Percentiles rank a stretch among this genome's conserved stretches.
Evolutionary conservation across 2,888 invertebrate genomes (phyloP).

Genomic region (Cryptus armator): DNA sequence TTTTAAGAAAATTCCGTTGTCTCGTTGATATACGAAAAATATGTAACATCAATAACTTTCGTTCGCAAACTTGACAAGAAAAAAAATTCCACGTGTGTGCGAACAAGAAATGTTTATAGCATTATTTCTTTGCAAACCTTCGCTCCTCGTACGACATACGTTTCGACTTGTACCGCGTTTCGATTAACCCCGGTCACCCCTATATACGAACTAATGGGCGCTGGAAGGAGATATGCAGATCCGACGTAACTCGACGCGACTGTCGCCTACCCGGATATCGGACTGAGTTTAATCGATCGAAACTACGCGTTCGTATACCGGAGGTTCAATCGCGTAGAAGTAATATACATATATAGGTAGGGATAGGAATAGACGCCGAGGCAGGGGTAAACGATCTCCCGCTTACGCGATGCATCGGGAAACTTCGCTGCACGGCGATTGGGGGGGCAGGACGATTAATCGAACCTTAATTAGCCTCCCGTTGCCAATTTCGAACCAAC

Average conservation of each 20-base stretch:
- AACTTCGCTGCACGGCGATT: background rate
- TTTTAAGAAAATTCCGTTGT: too few relatives aligned
- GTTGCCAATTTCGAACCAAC: constrained; percentile 35
- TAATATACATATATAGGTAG: constrained; percentile 26
- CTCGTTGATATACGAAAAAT: too few relatives aligned
- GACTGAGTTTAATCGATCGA: constrained; percentile 50
- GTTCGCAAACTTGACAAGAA: too few relatives aligned
- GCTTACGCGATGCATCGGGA: background rate
- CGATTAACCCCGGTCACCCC: too few relatives aligned
- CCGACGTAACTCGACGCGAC: constrained; percentile 48
- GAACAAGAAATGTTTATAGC: too few relatives aligned
- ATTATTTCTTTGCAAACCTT: too few relatives aligned
- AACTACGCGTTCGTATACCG: constrained; percentile 20
- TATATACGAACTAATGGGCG: background rate
- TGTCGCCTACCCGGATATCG: constrained; percentile 20
- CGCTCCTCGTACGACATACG: too few relatives aligned
- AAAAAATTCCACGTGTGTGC: too few relatives aligned
- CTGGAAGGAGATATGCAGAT: constrained; percentile 55
- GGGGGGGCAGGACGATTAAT: constrained; percentile 44
- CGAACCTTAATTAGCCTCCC: constrained; percentile 55
- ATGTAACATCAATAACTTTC: too few relatives aligned
- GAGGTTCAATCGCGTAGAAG: constrained; percentile 35
- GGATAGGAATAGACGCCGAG: background rate
- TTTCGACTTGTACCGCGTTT: too few relatives aligned
- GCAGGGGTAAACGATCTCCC: constrained; percentile 29